A percentile compares a stretch with the other conserved stretches of the same genome.
These are phyloP conservation scores for Blennius ocellaris DNA, from an alignment of 2,113 vertebrate genomes.

Conservation along the genomic window DNA sequence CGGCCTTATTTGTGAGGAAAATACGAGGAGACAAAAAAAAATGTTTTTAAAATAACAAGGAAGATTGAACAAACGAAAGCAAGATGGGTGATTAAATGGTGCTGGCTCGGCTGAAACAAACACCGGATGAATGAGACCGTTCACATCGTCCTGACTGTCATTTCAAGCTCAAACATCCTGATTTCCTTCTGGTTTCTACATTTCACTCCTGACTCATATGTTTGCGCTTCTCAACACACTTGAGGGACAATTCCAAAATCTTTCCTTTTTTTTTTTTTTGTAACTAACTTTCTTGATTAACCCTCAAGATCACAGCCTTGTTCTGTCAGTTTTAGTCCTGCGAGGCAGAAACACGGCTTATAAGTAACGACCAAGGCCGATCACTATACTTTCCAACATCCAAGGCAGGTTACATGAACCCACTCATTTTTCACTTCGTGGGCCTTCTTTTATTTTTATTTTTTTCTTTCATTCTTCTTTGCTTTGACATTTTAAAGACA, in stretches of 20 bases:
- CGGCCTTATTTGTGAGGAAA: not conserved
- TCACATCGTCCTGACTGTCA: constrained; percentile 44
- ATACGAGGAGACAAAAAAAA: too few relatives aligned
- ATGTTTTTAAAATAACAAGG: too few relatives aligned
- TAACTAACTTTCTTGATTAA: not conserved
- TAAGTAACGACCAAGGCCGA: constrained; percentile 6
- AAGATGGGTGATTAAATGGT: constrained; percentile 59
- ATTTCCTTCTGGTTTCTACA: constrained; percentile 52
- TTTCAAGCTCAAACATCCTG: constrained; percentile 44
- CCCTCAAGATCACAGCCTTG: not conserved
- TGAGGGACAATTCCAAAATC: not conserved
- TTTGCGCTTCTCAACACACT: constrained; percentile 34
- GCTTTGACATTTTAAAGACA: constrained; percentile 62
- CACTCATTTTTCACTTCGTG: constrained; percentile 33
- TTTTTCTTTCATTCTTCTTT: constrained; percentile 18
- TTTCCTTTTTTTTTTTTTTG: not conserved
- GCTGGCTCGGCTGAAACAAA: constrained; percentile 61
- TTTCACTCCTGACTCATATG: constrained; percentile 31
- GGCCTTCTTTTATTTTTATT: constrained; percentile 14
- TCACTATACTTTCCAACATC: constrained; percentile 35
- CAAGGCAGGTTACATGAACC: constrained; percentile 36
- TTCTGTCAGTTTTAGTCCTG: constrained; percentile 11
- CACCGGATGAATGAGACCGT: constrained; percentile 50
- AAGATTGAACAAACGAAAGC: too few relatives aligned
- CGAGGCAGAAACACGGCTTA: too few relatives aligned